Evolutionary conservation across 2,113 vertebrate genomes (phyloP), one percentile per base, ranked within the genome.

Genomic region (Syngnathus scovelli): DNA sequence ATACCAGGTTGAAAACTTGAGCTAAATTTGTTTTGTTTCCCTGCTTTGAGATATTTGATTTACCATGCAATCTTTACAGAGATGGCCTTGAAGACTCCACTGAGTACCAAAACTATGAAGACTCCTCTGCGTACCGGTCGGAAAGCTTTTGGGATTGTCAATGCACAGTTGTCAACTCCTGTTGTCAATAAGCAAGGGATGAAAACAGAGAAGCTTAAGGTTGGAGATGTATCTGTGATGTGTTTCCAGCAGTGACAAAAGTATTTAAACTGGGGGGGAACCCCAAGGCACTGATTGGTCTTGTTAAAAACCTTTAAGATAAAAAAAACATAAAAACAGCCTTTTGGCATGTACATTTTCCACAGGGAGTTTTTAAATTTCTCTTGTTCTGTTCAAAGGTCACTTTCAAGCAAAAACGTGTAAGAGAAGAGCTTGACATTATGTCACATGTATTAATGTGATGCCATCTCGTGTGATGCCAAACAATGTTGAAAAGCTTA

Each of bases 61-160:
- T 7, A 2, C 7, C 66, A 4, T 64, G 7, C 0, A 6, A 0
- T 48, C 67, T 51, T 69, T 48, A 55, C 69, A 89, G 85, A 83
- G 23, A 84, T 81, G 64, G 51, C 78, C 0, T 7, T 78, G 41
- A 86, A 81, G 21, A 76, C 86, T 38, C 74, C 82, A 1, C 27
- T 74, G 67, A 63, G 15, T 23, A 67, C 46, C 7, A 86, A 84
- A 74, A 67, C 49, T 6, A 63, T 87, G 0, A n/a, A 43, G 27
- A 85, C 85, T 13, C 82, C 85, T 5, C 46, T 76, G 36, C 67
- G 58, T 46, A 72, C 67, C 59, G 72, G 80, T 15, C 87, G 89
- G 8, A 90, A 82, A 54, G 87, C 83, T 77, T 82, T 90, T 37
- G 78, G 80, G 1, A 1, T 18, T 0, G 69, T 90, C 54, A 89